Base-by-base conservation (phyloP, 2,113 vertebrate species). In the Toxostoma redivivum region DNA sequence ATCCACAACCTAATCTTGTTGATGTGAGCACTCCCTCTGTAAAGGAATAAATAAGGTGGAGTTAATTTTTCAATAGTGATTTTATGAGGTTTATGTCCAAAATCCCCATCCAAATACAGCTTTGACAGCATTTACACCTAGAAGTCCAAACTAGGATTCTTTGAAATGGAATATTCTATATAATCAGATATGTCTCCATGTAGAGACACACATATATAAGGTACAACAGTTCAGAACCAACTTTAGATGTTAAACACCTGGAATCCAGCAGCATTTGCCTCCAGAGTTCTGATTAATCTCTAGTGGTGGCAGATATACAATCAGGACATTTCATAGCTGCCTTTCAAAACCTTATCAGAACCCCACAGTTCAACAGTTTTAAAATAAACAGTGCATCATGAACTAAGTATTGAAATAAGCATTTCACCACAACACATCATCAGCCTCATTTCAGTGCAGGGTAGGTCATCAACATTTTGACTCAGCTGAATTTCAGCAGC, bases 361-460 rank as follows among this genome's bases (percentile, higher is more conserved):
- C 71, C 81, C 67, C 30, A 67, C n/a, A 74, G 78, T 88, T 94
- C 91, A 83, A 61, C 12, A 72, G 81, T 30, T 81, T 96, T 90
- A 92, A 95, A 92, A 95, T 96, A 97, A 92, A 91, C 72, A 92
- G 30, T 81, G 71, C 88, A 78, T 91, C 81, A 81, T 94, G 93
- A 88, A 79, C 94, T 92, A 87, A 80, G 88, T 80, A 85, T 73
- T 92, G 88, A 96, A 97, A 96, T 85, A 94, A 92, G 93, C 74
- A 81, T 83, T 94, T 80, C 61, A 60, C 78, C 60, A 88, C 78
- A 61, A 76, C 3, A 1, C 70, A 92, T 90, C 83, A 91, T 81
- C 78, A 88, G 44, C 51, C 72, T 95, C 67, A 90, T 86, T 91
- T 88, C 74, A 90, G 65, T 37, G 78, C 48, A 28, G 40, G 35